phyloP scores from a whole-genome alignment of 2,888 invertebrate species.

The Cephus rjabovi region DNA sequence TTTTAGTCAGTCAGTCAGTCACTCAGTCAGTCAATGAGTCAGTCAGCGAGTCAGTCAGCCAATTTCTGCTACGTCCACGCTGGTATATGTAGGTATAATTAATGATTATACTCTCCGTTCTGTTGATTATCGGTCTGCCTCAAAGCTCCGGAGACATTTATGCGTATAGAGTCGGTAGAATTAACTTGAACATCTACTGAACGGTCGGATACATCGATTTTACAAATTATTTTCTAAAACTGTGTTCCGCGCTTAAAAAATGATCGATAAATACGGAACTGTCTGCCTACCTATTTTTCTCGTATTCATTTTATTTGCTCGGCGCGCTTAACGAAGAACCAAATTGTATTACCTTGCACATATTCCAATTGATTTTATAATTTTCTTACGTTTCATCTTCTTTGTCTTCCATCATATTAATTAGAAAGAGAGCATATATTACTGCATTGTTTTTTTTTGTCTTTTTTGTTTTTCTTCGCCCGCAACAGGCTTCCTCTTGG shows the following conservation, averaged over 20 bases:
- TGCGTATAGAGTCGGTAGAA: conserved; percentile 22
- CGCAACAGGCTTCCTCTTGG: not conserved
- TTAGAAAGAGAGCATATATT: not conserved
- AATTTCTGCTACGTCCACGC: conserved; percentile 25
- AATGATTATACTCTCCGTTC: conserved; percentile 13
- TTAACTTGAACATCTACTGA: not conserved
- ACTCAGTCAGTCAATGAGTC: not conserved
- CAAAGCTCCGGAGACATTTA: not conserved
- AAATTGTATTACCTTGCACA: not conserved
- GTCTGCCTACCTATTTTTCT: not conserved
- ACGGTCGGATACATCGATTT: not conserved
- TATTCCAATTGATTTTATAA: not conserved
- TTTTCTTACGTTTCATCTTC: not conserved
- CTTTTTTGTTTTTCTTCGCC: not conserved
- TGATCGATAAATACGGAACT: not conserved
- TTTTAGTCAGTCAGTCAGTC: conserved; percentile 25
- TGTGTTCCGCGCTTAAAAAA: not conserved
- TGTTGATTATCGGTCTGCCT: conserved; percentile 15
- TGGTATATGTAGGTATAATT: conserved; percentile 14
- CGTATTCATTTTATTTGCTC: not conserved
- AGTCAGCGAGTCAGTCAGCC: not conserved
- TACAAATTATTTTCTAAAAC: not conserved
- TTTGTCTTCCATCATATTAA: not conserved
- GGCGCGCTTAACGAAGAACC: not conserved
- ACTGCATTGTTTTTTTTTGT: not conserved